Base-by-base conservation (phyloP, 2,888 invertebrate species). In the Argynnis bischoffii region DNA sequence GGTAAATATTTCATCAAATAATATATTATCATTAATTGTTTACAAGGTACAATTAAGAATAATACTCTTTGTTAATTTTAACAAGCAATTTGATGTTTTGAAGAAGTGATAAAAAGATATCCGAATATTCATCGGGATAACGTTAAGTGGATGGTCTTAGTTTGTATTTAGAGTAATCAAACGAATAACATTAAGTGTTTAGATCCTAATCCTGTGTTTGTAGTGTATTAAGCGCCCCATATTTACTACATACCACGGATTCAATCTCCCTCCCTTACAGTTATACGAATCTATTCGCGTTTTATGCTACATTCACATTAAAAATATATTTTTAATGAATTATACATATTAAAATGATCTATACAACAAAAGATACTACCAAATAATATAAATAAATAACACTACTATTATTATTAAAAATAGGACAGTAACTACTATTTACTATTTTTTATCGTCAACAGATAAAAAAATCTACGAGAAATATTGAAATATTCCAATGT, bases 181-280 rank as follows among this genome's bases (percentile, higher is more conserved):
- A 64, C 47, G 57, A 41, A 57, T 41, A 57, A 60, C 35, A 63
- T 70, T 57, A 68, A 60, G 54, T 68, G 48, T 55, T 70, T 65
- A 60, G 63, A 66, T 48, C 54, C 31, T 70, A 70, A 70, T 68
- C 68, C 68, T 63, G 48, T 59, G 68, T 70, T 68, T 51, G 65
- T 68, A 63, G 67, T 70, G 65, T 56, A 65, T 63, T 63, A 68
- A 51, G 63, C 57, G 41, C n/a, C 50, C 54, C 68, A 59, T 66
- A 67, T 64, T 70, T 65, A 65, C 55, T 61, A 65, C 60, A 61
- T 55, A 50, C 48, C 66, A 55, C 55, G 41, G 55, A 66, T 66
- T 55, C 41, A 48, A 13, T 57, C 53, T 50, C 53, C 55, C 66
- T 47, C 21, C 41, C 16, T 66, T 18, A 31, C 21, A 26, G n/a